Conservation (phyloP, 53 echinoderm and acorn worm species). For the Actinopyga echinites region DNA sequence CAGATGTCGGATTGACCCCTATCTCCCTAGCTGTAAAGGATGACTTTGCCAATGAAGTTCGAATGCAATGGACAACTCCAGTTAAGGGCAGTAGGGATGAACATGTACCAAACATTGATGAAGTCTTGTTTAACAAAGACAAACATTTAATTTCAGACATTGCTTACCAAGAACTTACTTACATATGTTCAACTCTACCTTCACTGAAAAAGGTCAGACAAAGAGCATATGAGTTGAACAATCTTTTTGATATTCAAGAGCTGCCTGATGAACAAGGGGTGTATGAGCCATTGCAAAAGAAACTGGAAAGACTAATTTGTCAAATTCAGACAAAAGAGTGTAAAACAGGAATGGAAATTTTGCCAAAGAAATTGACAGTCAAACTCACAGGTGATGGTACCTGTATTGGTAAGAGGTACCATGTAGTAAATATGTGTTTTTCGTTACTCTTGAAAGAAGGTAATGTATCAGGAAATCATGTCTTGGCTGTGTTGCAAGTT, state of each 20-base stretch:
- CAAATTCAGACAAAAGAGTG: background rate
- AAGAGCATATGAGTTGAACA: too few species aligned
- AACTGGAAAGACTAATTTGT: background rate
- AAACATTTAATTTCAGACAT: too few species aligned
- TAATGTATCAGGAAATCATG: background rate
- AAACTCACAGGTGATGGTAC: slow-evolving; percentile 19
- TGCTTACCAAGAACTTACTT: too few species aligned
- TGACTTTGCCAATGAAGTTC: background rate
- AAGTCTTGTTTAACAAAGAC: too few species aligned
- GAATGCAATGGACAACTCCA: too few species aligned
- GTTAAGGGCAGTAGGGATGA: too few species aligned
- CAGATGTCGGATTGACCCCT: background rate
- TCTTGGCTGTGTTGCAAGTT: background rate
- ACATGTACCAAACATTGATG: too few species aligned
- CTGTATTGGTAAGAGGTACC: background rate
- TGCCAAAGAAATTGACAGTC: background rate
- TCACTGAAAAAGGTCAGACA: too few species aligned
- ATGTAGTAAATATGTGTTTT: slow-evolving; percentile 5
- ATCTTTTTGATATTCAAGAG: background rate
- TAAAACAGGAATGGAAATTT: background rate
- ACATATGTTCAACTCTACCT: too few species aligned
- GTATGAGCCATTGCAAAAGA: background rate
- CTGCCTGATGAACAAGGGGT: slow-evolving; percentile 12
- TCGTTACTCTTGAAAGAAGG: background rate
- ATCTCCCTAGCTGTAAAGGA: background rate